Base-by-base conservation (phyloP, 2,888 invertebrate genomes). In the Galerucella pusilla region DNA sequence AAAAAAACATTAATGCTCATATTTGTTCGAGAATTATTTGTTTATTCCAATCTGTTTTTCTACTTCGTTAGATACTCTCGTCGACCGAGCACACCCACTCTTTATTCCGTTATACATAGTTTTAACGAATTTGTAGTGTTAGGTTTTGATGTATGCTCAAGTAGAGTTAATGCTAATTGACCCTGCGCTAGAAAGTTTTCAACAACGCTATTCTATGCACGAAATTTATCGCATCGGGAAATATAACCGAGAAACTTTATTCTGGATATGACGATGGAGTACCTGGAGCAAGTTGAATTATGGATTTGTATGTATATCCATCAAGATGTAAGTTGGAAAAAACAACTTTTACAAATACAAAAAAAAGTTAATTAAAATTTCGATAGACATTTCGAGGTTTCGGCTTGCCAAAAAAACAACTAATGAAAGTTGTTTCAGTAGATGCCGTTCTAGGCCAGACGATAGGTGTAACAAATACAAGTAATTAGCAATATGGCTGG, bases 161-260 rank as follows among this genome's bases (percentile, higher is more conserved):
- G 75, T 75, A 57, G 73, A 70, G 73, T 75, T 73, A 73, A 75
- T 67, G 69, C 73, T 75, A 75, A 75, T 75, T 75, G 75, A 75
- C 73, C 75, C 35, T 42, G 35, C 70, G 75, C 68, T 73, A 61
- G 60, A 71, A 75, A 75, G 73, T 75, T 75, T 67, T 67, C 73
- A 73, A 73, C 73, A 73, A 73, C 69, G 73, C 70, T 70, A 67
- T 69, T 70, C 70, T 70, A 12, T 12, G 28, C 68, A 75, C 70
- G 54, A 73, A 73, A 75, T 75, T 75, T 73, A 75, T 75, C 45
- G 75, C 75, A 35, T 70, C 73, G 69, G 70, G 75, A 68, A 70
- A 75, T 73, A 67, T 75, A 70, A 75, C 63, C 70, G 35, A 70
- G 70, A 63, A 73, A 75, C 66, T 75, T 73, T 71, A 63, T 63